Evolutionary conservation across 1,140 invertebrate genomes (phyloP).

Genomic region (Drosophila nebulosa): DNA sequence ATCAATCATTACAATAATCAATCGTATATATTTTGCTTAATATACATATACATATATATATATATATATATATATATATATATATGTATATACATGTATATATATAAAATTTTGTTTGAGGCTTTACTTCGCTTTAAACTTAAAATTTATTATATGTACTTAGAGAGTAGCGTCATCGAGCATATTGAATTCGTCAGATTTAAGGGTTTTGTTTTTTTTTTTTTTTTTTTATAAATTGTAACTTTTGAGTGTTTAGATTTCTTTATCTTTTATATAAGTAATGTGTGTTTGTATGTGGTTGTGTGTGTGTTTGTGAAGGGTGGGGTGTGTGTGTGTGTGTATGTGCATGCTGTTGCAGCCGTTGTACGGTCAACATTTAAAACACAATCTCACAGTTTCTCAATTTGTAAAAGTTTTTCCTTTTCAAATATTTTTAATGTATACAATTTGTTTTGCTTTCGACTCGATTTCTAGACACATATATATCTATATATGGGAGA

Average conservation of each 20-base stretch:
- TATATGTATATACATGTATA: slow-evolving; percentile 40
- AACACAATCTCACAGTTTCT: slow-evolving; percentile 65
- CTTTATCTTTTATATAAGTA: slow-evolving; percentile 9
- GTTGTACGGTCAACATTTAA: slow-evolving; percentile 54
- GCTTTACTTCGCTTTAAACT: slow-evolving; percentile 68
- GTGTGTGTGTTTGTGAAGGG: neutral
- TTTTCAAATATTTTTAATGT: slow-evolving; percentile 41
- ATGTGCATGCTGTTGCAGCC: slow-evolving; percentile 36
- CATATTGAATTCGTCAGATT: slow-evolving; percentile 78
- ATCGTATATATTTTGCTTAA: slow-evolving; percentile 45
- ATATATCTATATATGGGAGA: neutral
- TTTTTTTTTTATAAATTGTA: slow-evolving; percentile 21
- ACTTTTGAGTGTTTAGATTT: neutral
- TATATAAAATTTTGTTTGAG: slow-evolving; percentile 58
- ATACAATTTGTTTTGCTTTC: slow-evolving; percentile 31
- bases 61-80: slow-evolving; percentile 43
- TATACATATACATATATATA: slow-evolving; percentile 34
- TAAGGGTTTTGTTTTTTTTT: slow-evolving; percentile 27
- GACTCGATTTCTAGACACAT: slow-evolving; percentile 8
- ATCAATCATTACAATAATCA: slow-evolving; percentile 70
- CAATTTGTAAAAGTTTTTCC: slow-evolving; percentile 35
- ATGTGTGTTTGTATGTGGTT: neutral
- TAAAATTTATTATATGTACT: slow-evolving; percentile 71
- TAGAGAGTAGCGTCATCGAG: slow-evolving; percentile 79
- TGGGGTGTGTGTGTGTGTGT: slow-evolving; percentile 11